phyloP scores from a whole-genome alignment of 2,888 invertebrate species.

The Petrolisthes manimaculis region DNA sequence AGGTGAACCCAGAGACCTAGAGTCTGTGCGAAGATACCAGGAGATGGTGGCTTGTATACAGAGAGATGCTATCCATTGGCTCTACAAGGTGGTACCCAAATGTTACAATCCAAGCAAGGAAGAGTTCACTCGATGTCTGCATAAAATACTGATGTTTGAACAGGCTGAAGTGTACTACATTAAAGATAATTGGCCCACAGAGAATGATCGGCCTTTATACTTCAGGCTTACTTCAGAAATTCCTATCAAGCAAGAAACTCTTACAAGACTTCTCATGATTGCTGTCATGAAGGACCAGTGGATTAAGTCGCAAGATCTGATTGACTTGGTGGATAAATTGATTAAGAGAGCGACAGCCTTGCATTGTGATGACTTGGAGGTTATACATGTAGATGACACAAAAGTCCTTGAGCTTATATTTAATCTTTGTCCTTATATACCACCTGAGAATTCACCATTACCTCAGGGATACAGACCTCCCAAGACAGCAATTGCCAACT shows the following conservation, averaged over 20 bases:
- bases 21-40: conserved; percentile 70
- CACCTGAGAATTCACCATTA: conserved; percentile 91
- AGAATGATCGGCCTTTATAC: conserved; percentile 84
- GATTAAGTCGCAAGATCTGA: conserved; percentile 62
- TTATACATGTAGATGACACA: conserved; percentile 69
- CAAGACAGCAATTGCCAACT: conserved; percentile 87
- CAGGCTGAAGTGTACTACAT: conserved; percentile 64
- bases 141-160: conserved; percentile 69
- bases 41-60: conserved; percentile 77
- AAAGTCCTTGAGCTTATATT: conserved; percentile 91
- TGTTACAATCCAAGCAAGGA: conserved; percentile 79
- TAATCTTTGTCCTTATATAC: conserved; percentile 89
- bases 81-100: conserved; percentile 84
- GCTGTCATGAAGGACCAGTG: conserved; percentile 77
- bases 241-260: conserved; percentile 85
- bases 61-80: conserved; percentile 88
- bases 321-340: conserved; percentile 77
- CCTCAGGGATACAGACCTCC: conserved; percentile 90
- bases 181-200: conserved; percentile 87
- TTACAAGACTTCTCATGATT: conserved; percentile 85
- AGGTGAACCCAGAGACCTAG: conserved; percentile 69
- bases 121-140: conserved; percentile 83
- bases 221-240: conserved; percentile 88
- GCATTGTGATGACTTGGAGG: conserved; percentile 59
- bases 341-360: conserved; percentile 63